These are phyloP conservation scores for Sus scrofa DNA, from an alignment of 2,113 vertebrate species.

Conservation along the genomic window DNA sequence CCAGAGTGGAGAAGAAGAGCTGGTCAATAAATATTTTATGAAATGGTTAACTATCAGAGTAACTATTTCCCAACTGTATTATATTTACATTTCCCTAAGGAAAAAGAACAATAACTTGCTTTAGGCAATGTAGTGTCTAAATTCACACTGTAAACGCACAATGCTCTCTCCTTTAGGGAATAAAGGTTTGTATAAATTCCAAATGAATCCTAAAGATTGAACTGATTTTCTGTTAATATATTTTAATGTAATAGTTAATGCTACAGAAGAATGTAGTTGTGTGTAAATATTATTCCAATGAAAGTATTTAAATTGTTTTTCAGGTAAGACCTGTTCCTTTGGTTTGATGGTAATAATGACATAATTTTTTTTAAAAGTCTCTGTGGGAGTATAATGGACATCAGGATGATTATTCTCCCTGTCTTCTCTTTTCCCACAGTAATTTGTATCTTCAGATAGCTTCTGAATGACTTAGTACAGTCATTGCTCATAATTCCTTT, in stretches of 20 bases:
- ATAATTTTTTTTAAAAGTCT: no score
- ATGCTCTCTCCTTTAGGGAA: background rate
- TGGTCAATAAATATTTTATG: background rate
- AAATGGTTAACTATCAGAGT: background rate
- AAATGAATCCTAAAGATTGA: background rate
- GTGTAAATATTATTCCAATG: background rate
- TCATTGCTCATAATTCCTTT: background rate
- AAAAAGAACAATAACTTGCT: background rate
- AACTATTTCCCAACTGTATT: background rate
- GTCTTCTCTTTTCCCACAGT: background rate
- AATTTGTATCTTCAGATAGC: conserved; percentile 19
- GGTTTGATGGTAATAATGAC: conserved; percentile 5
- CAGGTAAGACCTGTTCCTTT: background rate
- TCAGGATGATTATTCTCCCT: background rate
- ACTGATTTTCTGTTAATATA: background rate
- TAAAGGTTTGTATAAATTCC: background rate
- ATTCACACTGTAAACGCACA: background rate
- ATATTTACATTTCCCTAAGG: background rate
- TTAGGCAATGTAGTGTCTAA: background rate
- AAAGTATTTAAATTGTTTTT: background rate
- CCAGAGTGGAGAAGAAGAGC: background rate
- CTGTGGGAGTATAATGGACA: background rate
- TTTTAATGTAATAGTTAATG: background rate
- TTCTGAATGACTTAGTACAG: background rate
- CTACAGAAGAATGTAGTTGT: background rate